A percentile compares a stretch with the other conserved stretches of the same genome.
These are phyloP conservation scores for Rhineura floridana DNA, from an alignment of 2,113 vertebrate genomes.

Conservation along the genomic window DNA sequence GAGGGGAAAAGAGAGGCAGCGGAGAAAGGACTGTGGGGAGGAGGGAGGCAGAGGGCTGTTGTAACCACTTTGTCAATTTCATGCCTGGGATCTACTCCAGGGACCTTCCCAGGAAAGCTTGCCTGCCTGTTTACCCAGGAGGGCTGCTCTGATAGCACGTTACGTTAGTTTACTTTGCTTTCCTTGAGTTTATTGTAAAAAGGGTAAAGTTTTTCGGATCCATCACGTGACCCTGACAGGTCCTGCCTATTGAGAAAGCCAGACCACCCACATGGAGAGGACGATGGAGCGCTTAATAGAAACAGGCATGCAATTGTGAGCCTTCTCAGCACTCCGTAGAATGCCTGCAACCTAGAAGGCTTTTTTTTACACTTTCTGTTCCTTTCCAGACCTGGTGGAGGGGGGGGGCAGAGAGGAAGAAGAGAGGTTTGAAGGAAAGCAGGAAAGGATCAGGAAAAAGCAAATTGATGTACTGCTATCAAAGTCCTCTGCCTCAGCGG, in stretches of 20 bases:
- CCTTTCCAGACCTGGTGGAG: constrained; percentile 27
- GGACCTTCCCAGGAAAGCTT: constrained; percentile 25
- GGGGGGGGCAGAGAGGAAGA: background rate
- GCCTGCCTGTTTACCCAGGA: constrained; percentile 70
- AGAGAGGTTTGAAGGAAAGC: background rate
- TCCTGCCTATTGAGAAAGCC: constrained; percentile 83
- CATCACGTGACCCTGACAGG: constrained; percentile 85
- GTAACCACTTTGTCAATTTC: constrained; percentile 25
- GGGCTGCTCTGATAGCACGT: constrained; percentile 65
- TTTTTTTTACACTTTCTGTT: constrained; percentile 72
- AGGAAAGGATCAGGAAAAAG: background rate
- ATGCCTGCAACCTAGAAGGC: constrained; percentile 79
- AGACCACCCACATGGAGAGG: constrained; percentile 88
- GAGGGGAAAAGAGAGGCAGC: background rate
- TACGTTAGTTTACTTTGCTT: constrained; percentile 66
- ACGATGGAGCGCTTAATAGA: constrained; percentile 87
- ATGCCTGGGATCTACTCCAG: constrained; percentile 31
- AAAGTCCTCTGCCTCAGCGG: constrained; percentile 21
- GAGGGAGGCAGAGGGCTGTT: background rate
- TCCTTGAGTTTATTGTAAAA: constrained; percentile 78
- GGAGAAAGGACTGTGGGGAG: background rate
- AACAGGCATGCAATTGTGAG: constrained; percentile 88
- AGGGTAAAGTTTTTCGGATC: constrained; percentile 69
- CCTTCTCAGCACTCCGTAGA: constrained; percentile 80
- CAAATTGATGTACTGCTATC: constrained; percentile 33